phyloP scores from a whole-genome alignment of 2,797 vertebrate genomes.

The Buceros bicornis region DNA sequence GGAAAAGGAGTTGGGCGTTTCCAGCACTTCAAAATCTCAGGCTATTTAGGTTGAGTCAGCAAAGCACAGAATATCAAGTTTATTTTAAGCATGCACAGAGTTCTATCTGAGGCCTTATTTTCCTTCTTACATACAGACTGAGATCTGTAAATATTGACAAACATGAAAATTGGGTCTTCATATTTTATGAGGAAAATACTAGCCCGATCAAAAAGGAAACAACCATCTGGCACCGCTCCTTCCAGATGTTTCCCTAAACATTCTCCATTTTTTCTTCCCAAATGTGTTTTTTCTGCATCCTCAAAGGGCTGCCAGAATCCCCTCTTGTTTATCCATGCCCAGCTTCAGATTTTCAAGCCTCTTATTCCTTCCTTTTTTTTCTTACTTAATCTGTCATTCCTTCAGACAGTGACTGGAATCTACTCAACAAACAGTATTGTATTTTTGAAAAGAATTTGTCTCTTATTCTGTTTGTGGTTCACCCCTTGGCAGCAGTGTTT shows the following conservation, averaged over 20 bases:
- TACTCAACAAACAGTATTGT: neutral
- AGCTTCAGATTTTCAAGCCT: neutral
- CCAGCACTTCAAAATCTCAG: neutral
- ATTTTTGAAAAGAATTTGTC: slow-evolving; percentile 29
- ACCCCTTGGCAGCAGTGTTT: neutral
- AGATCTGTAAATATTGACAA: slow-evolving; percentile 46
- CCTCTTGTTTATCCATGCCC: neutral
- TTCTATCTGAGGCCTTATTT: neutral
- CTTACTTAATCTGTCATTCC: neutral
- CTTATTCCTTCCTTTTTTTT: neutral
- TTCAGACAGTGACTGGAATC: neutral
- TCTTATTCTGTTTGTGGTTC: slow-evolving; percentile 1
- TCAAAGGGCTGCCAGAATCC: neutral
- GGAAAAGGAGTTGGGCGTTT: neutral
- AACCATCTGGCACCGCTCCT: neutral
- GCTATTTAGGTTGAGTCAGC: slow-evolving; percentile 33
- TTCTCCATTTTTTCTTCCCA: neutral
- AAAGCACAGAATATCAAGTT: neutral
- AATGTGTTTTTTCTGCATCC: neutral
- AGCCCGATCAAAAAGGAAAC: neutral
- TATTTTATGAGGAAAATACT: slow-evolving; percentile 20
- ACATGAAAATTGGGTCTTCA: neutral
- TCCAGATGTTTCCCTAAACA: slow-evolving; percentile 19
- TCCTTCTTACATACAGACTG: neutral
- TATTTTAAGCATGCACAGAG: slow-evolving; percentile 29